phyloP scores from a whole-genome alignment of 1,140 invertebrate species.

The Nymphalis io region DNA sequence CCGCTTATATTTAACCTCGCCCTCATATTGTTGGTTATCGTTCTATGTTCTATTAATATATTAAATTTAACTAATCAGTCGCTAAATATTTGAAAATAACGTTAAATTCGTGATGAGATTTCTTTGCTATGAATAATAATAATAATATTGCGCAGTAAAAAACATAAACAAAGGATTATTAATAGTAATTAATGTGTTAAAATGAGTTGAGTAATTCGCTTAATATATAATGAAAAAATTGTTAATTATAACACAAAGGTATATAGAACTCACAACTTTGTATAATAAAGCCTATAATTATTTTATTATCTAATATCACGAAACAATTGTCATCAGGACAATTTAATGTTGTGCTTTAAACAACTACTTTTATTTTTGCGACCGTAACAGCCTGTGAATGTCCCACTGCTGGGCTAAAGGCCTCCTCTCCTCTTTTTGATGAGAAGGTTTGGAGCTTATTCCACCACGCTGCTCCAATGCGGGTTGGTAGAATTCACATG shows the following conservation, averaged over 20 bases:
- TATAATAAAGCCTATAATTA: not conserved
- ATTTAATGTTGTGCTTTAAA: not conserved
- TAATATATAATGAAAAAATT: not conserved
- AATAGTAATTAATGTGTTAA: not conserved
- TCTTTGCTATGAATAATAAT: not conserved
- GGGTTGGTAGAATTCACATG: no score
- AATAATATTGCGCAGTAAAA: not conserved
- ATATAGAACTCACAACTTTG: conserved; percentile 14
- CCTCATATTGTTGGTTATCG: conserved; percentile 2
- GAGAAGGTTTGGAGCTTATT: no score
- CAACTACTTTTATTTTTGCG: no score
- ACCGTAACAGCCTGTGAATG: no score
- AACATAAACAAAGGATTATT: not conserved
- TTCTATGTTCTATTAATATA: conserved; percentile 1
- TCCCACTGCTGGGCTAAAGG: no score
- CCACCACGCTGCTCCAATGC: no score
- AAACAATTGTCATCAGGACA: not conserved
- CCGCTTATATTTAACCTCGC: conserved; percentile 16
- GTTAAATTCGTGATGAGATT: not conserved
- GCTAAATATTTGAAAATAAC: not conserved
- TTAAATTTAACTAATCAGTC: conserved; percentile 7
- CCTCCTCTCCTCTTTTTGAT: no score
- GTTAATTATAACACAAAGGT: not conserved
- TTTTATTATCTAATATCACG: not conserved
- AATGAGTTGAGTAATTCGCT: not conserved